A percentile compares a stretch with the other conserved stretches of the same genome.
phyloP scores from a whole-genome alignment of 1,140 invertebrate species.

The Hetaerina americana region DNA sequence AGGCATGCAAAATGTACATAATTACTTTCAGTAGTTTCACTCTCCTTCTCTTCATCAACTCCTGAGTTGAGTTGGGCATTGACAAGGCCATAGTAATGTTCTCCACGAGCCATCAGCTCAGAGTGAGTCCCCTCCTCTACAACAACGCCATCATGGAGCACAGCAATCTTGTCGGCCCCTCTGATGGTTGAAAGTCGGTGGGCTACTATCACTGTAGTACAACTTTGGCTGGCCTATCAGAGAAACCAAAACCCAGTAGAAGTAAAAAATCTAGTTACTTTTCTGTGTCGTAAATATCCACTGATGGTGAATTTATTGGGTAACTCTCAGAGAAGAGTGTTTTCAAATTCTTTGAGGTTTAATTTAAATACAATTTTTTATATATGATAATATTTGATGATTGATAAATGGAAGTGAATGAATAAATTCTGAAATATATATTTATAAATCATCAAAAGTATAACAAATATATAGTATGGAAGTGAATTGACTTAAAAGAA shows the following conservation, averaged over 20 bases:
- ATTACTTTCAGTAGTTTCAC: not conserved
- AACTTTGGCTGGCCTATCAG: constrained; percentile 23
- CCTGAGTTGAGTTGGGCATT: constrained; percentile 23
- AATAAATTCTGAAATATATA: too few relatives aligned
- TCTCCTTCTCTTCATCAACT: not conserved
- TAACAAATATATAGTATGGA: too few relatives aligned
- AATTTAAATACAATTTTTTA: too few relatives aligned
- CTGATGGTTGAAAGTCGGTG: constrained; percentile 40
- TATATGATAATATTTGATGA: too few relatives aligned
- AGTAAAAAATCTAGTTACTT: too few relatives aligned
- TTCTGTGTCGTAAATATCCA: too few relatives aligned
- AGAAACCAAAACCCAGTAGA: not conserved
- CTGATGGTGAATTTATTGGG: too few relatives aligned
- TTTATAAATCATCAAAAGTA: too few relatives aligned
- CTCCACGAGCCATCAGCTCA: constrained; percentile 42
- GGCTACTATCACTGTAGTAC: constrained; percentile 40
- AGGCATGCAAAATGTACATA: not conserved
- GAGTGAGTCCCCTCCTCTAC: constrained; percentile 52
- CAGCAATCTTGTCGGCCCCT: constrained; percentile 40
- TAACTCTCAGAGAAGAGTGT: too few relatives aligned
- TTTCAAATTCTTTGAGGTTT: too few relatives aligned
- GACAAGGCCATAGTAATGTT: constrained; percentile 43
- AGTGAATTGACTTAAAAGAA: too few relatives aligned
- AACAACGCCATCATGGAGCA: constrained; percentile 46
- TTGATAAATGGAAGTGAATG: too few relatives aligned